Conservation (phyloP, 2,888 invertebrate species). For the Petrolisthes manimaculis region DNA sequence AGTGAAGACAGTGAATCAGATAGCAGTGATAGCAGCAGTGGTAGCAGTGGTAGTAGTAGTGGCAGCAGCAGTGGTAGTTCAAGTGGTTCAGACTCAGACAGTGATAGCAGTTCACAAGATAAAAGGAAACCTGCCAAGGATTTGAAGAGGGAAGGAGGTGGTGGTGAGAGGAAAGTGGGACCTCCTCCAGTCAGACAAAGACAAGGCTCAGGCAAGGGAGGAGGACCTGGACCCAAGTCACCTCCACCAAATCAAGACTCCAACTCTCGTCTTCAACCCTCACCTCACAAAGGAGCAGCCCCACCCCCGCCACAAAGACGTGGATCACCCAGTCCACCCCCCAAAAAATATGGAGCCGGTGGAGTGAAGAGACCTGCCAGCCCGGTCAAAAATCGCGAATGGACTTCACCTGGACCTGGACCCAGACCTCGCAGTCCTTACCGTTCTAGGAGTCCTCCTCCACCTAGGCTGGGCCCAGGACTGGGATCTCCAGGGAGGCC, state of each 20-base stretch:
- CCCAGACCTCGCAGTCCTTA: neutral
- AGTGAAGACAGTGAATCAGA: constrained; percentile 59
- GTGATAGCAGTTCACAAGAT: constrained; percentile 50
- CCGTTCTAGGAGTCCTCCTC: constrained; percentile 14
- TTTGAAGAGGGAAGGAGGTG: constrained; percentile 23
- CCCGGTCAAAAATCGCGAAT: neutral
- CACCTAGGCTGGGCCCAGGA: neutral
- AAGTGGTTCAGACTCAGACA: constrained; percentile 60
- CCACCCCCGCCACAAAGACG: constrained; percentile 28
- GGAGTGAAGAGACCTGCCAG: neutral
- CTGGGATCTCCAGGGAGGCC: constrained; percentile 14
- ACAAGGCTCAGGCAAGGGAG: constrained; percentile 30
- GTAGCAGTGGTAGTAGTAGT: constrained; percentile 57
- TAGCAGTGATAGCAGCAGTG: constrained; percentile 58
- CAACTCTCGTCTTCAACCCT: constrained; percentile 8
- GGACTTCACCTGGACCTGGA: constrained; percentile 11
- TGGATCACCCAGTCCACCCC: constrained; percentile 43
- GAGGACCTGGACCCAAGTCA: constrained; percentile 22
- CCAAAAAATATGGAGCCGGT: constrained; percentile 30
- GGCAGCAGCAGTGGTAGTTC: constrained; percentile 59
- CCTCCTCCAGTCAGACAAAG: constrained; percentile 22
- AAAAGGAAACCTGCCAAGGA: constrained; percentile 43
- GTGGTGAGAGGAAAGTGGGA: constrained; percentile 17
- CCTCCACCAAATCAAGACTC: constrained; percentile 37
- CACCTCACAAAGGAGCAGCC: constrained; percentile 27